Conservation (phyloP, 2,888 invertebrate genomes). For the Drepana falcataria region DNA sequence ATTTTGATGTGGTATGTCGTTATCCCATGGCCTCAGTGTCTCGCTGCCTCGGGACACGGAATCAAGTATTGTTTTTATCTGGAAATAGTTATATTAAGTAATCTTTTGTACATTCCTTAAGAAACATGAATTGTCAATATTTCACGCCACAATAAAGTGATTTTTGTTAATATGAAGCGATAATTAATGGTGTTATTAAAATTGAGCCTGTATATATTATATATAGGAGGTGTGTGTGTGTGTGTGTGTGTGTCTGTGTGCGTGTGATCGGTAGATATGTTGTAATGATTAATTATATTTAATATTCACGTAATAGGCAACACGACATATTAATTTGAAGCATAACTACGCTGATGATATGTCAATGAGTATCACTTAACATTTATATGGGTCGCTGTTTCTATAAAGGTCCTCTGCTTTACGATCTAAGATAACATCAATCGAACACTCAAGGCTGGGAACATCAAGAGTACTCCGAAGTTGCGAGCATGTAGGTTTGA, state of each 20-base stretch:
- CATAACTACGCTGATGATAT: conserved; percentile 74
- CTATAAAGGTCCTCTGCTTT: conserved; percentile 12
- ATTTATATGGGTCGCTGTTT: conserved; percentile 13
- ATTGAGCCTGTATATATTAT: not conserved
- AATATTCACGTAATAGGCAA: conserved; percentile 40
- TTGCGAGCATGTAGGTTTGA: too few relatives aligned
- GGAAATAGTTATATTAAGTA: not conserved
- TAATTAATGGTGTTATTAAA: not conserved
- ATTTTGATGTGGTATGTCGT: not conserved
- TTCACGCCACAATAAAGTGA: not conserved
- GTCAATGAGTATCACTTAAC: conserved; percentile 57
- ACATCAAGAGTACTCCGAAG: too few relatives aligned
- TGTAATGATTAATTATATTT: conserved; percentile 17
- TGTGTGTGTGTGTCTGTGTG: not conserved
- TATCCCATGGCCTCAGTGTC: not conserved
- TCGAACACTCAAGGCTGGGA: too few relatives aligned
- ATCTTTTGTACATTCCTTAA: too few relatives aligned
- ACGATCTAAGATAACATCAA: not conserved
- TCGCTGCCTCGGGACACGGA: not conserved
- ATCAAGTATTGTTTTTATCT: not conserved
- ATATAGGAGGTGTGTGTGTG: not conserved
- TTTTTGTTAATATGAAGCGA: not conserved
- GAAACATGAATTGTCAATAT: not conserved
- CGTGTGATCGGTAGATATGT: conserved; percentile 24
- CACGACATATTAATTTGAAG: conserved; percentile 58